A percentile compares a stretch with the other conserved stretches of the same genome.
phyloP scores from a whole-genome alignment of 2,888 invertebrate genomes.

The Prenolepis imparis region DNA sequence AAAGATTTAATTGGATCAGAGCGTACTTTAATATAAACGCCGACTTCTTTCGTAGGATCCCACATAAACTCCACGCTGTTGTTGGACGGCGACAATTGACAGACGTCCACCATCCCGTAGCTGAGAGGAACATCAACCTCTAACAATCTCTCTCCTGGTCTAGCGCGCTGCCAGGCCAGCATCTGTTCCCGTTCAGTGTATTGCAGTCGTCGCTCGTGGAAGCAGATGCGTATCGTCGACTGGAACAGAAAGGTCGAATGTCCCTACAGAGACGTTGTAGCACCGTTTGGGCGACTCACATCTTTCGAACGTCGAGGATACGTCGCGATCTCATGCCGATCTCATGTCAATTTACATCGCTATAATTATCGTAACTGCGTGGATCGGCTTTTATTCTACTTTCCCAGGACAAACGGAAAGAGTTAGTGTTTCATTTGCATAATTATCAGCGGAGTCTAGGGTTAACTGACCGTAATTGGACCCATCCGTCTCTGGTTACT shows the following conservation, averaged over 20 bases:
- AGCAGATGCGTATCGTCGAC: constrained; percentile 97
- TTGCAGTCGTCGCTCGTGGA: constrained; percentile 98
- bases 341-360: neutral
- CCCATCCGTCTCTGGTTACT: neutral
- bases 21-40: constrained; percentile 95
- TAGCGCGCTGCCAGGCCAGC: constrained; percentile 94
- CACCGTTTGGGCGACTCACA: constrained; percentile 78
- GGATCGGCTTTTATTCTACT: neutral
- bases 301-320: constrained; percentile 74
- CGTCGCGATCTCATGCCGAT: constrained; percentile 67
- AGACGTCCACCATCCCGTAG: constrained; percentile 95
- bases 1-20: neutral
- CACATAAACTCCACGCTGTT: constrained; percentile 96
- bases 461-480: neutral
- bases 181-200: constrained; percentile 98
- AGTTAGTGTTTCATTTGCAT: neutral
- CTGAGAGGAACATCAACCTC: constrained; percentile 97
- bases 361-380: neutral
- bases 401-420: neutral
- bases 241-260: constrained; percentile 85
- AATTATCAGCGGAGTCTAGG: neutral
- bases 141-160: constrained; percentile 96
- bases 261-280: constrained; percentile 78
- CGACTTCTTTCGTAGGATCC: constrained; percentile 98
- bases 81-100: constrained; percentile 90